Evolutionary conservation across 1,140 invertebrate species (phyloP).

Genomic region (Lepidurus arcticus): DNA sequence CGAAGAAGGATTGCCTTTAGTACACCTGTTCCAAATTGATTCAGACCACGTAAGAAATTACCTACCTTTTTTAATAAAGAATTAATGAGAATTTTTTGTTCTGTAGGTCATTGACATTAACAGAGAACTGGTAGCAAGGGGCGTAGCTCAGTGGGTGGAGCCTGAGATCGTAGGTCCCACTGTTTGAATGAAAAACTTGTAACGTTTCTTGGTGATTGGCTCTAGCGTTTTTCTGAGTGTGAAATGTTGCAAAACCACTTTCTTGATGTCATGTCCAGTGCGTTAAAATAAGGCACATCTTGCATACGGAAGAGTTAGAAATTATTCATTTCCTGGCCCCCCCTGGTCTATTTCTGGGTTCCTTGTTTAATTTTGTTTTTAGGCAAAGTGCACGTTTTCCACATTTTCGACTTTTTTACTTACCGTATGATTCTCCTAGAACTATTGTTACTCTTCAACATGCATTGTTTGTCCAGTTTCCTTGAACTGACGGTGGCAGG

Average conservation of each 20-base stretch:
- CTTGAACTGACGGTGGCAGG: not conserved
- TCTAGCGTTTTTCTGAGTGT: not conserved
- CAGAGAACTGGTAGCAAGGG: slow-evolving; percentile 59
- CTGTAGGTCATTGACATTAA: slow-evolving; percentile 62
- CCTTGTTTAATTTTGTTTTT: not conserved
- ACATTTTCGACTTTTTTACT: not conserved
- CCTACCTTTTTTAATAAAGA: too few species aligned
- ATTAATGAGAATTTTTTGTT: not conserved
- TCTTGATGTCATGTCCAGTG: not conserved
- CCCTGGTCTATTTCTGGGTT: not conserved
- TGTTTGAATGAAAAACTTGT: not conserved
- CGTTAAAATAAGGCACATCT: too few species aligned
- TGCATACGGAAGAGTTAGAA: not conserved
- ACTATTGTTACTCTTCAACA: not conserved
- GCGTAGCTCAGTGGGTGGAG: slow-evolving; percentile 56
- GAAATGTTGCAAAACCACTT: not conserved
- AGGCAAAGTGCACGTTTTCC: not conserved
- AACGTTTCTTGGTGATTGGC: slow-evolving; percentile 17
- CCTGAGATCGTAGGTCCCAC: slow-evolving; percentile 27
- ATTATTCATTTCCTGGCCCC: not conserved
- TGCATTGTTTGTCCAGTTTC: not conserved
- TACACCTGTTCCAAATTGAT: slow-evolving; percentile 67
- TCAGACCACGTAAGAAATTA: slow-evolving; percentile 56
- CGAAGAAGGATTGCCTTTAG: slow-evolving; percentile 64
- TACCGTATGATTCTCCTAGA: not conserved